Base-by-base conservation (phyloP, 2,797 vertebrate genomes). In the Caiman crocodilus region DNA sequence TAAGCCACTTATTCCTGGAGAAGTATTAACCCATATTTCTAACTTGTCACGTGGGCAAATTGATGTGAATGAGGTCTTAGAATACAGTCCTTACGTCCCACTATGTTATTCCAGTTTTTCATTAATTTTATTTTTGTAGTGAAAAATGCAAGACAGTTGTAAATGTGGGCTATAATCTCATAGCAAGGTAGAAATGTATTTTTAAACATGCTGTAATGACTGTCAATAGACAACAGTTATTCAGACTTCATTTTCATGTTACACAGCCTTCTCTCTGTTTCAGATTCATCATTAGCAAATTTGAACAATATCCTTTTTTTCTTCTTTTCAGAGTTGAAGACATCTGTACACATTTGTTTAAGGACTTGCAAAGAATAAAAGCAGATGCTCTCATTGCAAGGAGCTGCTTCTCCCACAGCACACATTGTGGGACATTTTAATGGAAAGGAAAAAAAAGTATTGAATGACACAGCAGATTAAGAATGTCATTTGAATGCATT, bases 31-130 rank as follows among this genome's bases (percentile, higher is more conserved):
- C 81, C 92, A 87, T 90, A 92, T 71, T 71, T 91, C 88, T 0
- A 2, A 94, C 80, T 9, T 89, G 92, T 90, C 92, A 94, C n/a
- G n/a, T 91, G 93, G 42, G 94, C 76, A 89, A 94, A 96, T 93
- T 79, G 76, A 60, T 94, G 92, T 92, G 90, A 95, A 94, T 71
- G 84, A 94, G 64, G 55, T 78, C 90, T 94, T 92, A 94, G 93
- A 95, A 94, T 65, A 84, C 67, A 78, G 64, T 13, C 73, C 61
- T 91, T 89, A 79, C 88, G 82, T 84, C 56, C 82, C 59, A 76
- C 87, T 88, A 83, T 92, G 75, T 57, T 7, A 28, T 16, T 89
- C 90, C 90, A 92, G 35, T 42, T 71, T 71, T 42, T 23, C 14
- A 35, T 71, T 6, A 42, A 14, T 89, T 92, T 91, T 90, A 35